Percentiles rank a stretch among this genome's conserved stretches.
Conservation (phyloP, 2,888 invertebrate genomes). For the Nebria brevicollis region DNA sequence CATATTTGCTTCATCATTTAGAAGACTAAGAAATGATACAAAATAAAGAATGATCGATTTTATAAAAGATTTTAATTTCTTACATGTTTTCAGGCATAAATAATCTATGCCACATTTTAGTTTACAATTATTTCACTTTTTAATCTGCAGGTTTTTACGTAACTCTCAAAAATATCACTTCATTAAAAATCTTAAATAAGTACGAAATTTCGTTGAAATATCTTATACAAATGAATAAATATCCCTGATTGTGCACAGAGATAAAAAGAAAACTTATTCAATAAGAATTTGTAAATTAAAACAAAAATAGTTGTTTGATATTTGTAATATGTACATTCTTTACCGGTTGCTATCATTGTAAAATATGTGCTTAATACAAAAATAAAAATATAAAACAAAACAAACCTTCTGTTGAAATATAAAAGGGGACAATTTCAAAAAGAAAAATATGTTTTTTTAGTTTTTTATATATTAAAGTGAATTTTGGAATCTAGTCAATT, state of each 20-base stretch:
- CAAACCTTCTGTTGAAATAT: conserved; percentile 19
- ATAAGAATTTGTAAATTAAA: background rate
- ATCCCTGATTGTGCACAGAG: background rate
- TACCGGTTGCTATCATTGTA: background rate
- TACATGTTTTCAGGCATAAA: conserved; percentile 38
- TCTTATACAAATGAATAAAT: background rate
- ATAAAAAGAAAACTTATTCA: background rate
- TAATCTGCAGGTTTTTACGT: conserved; percentile 20
- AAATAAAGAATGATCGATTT: background rate
- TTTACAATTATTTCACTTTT: conserved; percentile 37
- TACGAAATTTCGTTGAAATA: background rate
- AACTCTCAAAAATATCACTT: background rate
- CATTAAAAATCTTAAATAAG: background rate
- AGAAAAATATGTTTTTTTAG: conserved; percentile 27
- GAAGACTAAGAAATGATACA: background rate
- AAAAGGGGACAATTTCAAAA: conserved; percentile 35
- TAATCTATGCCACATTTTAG: conserved; percentile 34
- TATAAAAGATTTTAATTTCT: conserved; percentile 40
- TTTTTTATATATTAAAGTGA: conserved; percentile 43
- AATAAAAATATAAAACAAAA: conserved; percentile 8
- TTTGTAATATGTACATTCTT: background rate
- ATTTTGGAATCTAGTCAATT: conserved; percentile 38
- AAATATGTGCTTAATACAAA: background rate
- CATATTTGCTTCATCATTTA: no score
- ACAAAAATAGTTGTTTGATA: background rate